Conservation (phyloP, 2,113 vertebrate genomes). For the Sylvietta virens region DNA sequence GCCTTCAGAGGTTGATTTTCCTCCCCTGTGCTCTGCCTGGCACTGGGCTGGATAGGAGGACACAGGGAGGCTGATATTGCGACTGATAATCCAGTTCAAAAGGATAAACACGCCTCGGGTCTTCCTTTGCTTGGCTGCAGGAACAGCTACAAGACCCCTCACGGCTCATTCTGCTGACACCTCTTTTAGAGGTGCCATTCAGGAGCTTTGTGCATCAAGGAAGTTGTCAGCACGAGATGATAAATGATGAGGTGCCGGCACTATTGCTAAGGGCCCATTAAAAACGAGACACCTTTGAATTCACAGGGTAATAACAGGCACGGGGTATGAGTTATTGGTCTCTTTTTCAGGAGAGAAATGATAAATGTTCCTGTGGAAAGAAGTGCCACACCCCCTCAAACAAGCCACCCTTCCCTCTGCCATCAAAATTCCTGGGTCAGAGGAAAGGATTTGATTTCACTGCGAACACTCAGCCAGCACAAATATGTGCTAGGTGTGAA, state of each 20-base stretch:
- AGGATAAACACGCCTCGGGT: neutral
- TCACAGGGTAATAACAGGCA: slow-evolving; percentile 43
- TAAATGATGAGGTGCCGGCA: slow-evolving; percentile 23
- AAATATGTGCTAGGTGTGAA: slow-evolving; percentile 47
- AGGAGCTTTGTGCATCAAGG: neutral
- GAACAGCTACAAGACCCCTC: neutral
- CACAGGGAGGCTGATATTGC: rapidly evolving
- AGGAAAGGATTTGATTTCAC: slow-evolving; percentile 54
- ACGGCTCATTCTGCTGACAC: neutral
- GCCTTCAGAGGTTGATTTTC: neutral
- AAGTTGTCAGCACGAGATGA: slow-evolving; percentile 20
- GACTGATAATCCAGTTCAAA: neutral
- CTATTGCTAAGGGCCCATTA: slow-evolving; percentile 56
- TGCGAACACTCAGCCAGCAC: slow-evolving; percentile 32
- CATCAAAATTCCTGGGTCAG: slow-evolving; percentile 52
- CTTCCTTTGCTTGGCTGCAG: neutral
- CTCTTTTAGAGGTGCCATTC: slow-evolving; percentile 39
- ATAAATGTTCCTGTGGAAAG: slow-evolving; percentile 51
- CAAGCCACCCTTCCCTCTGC: slow-evolving; percentile 1
- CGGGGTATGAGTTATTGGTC: slow-evolving; percentile 22
- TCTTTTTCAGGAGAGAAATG: slow-evolving; percentile 47
- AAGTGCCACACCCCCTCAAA: slow-evolving; percentile 12
- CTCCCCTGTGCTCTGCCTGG: neutral
- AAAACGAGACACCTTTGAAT: slow-evolving; percentile 60
- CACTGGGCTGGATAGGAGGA: neutral